Conservation (phyloP, 2,888 invertebrate genomes). For the Drosophila paranaensis region DNA sequence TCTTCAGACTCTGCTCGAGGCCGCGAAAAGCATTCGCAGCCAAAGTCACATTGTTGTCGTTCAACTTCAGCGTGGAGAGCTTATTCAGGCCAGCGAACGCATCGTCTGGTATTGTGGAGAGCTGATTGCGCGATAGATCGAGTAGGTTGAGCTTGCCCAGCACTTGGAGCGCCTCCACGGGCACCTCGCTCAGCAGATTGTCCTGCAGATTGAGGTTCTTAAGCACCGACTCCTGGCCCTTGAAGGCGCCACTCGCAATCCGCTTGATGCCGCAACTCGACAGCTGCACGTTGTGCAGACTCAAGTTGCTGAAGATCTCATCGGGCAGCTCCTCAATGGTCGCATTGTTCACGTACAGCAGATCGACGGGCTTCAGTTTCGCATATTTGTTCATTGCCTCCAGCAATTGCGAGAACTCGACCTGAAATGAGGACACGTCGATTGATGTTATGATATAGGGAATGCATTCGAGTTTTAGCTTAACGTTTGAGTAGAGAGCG, state of each 20-base stretch:
- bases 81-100: constrained; percentile 90
- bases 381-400: constrained; percentile 90
- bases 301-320: constrained; percentile 89
- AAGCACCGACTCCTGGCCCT: constrained; percentile 92
- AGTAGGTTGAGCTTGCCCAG: constrained; percentile 90
- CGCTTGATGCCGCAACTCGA: constrained; percentile 91
- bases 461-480: neutral
- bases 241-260: constrained; percentile 91
- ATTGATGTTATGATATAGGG: neutral
- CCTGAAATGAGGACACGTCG: constrained; percentile 84
- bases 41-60: constrained; percentile 94
- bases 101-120: constrained; percentile 89
- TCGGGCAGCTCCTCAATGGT: constrained; percentile 89
- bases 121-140: constrained; percentile 93
- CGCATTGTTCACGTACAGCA: constrained; percentile 95
- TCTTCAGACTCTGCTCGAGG: constrained; percentile 92
- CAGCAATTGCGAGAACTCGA: constrained; percentile 91
- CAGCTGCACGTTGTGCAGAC: constrained; percentile 92
- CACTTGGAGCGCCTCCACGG: constrained; percentile 89
- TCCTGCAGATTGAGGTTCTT: constrained; percentile 94
- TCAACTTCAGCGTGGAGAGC: constrained; percentile 92
- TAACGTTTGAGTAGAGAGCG: neutral
- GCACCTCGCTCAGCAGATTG: constrained; percentile 92
- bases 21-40: constrained; percentile 90
- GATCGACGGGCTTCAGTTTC: constrained; percentile 89